Percentiles rank a stretch among this genome's conserved stretches.
phyloP scores from a whole-genome alignment of 2,888 invertebrate genomes.

The Chrysolina oricalcia region DNA sequence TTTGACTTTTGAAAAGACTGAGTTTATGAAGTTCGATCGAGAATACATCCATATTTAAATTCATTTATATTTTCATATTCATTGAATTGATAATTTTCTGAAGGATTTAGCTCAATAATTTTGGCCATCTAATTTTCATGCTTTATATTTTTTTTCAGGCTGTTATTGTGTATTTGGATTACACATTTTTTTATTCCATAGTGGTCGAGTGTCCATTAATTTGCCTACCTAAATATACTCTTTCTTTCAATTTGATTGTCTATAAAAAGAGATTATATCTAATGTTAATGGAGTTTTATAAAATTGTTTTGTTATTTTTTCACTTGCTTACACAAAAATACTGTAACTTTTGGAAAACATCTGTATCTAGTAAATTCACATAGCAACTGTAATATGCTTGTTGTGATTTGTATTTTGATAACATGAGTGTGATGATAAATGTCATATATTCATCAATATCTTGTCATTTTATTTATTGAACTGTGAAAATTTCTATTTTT shows the following conservation, averaged over 20 bases:
- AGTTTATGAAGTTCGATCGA: too few species aligned
- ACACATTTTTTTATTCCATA: constrained; percentile 2
- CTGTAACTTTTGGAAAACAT: too few species aligned
- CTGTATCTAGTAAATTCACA: too few species aligned
- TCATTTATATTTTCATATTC: too few species aligned
- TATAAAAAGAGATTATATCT: background rate
- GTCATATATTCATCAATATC: background rate
- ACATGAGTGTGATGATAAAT: background rate
- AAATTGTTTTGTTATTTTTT: too few species aligned
- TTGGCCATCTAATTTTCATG: background rate
- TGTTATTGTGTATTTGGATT: background rate
- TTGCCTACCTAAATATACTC: background rate
- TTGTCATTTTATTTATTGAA: constrained; percentile 23
- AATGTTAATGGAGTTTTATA: too few species aligned
- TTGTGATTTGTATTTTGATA: background rate
- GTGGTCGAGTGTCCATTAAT: background rate
- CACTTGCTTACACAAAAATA: too few species aligned
- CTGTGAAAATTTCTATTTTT: constrained; percentile 17
- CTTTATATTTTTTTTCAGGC: background rate
- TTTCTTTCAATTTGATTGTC: background rate
- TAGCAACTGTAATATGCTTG: background rate
- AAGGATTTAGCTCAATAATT: background rate
- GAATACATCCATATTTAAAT: too few species aligned
- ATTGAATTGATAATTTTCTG: background rate
- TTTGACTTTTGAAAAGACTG: too few species aligned